Percentiles rank a stretch among this genome's conserved stretches.
Evolutionary conservation across 2,888 invertebrate genomes (phyloP).

Genomic region (Erebia epiphron): DNA sequence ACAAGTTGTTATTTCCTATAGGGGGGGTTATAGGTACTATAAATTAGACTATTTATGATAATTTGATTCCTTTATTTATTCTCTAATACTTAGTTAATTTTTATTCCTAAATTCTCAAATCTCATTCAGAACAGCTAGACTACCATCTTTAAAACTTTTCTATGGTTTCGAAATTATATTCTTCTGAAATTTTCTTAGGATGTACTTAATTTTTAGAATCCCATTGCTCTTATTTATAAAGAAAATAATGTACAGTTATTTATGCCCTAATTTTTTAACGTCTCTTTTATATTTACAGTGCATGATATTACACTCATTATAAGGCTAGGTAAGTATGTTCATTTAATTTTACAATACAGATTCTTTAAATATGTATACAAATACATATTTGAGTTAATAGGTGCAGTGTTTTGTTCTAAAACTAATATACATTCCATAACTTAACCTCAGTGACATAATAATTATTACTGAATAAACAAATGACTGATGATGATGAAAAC

Average conservation of each 20-base stretch:
- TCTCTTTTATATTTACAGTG: neutral
- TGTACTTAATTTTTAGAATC: constrained; percentile 7
- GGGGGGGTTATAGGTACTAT: constrained; percentile 11
- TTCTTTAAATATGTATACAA: neutral
- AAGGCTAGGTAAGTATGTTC: too few relatives aligned
- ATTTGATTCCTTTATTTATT: constrained; percentile 34
- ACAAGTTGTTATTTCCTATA: constrained; percentile 23
- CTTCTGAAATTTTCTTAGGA: neutral
- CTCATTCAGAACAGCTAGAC: neutral
- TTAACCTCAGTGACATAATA: neutral
- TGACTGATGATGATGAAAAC: too few relatives aligned
- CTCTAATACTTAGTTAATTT: constrained; percentile 21
- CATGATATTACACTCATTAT: too few relatives aligned
- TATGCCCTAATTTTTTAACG: constrained; percentile 5
- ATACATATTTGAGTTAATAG: neutral
- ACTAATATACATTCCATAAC: neutral
- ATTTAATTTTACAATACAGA: too few relatives aligned
- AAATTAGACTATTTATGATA: constrained; percentile 31
- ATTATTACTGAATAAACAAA: too few relatives aligned
- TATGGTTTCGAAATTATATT: neutral
- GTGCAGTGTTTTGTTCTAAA: neutral
- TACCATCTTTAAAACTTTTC: neutral
- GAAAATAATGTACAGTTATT: neutral
- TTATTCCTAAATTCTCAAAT: constrained; percentile 7
- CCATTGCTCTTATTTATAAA: neutral